phyloP scores from a whole-genome alignment of 2,888 invertebrate species.

The Pristionchus maxplancki region DNA sequence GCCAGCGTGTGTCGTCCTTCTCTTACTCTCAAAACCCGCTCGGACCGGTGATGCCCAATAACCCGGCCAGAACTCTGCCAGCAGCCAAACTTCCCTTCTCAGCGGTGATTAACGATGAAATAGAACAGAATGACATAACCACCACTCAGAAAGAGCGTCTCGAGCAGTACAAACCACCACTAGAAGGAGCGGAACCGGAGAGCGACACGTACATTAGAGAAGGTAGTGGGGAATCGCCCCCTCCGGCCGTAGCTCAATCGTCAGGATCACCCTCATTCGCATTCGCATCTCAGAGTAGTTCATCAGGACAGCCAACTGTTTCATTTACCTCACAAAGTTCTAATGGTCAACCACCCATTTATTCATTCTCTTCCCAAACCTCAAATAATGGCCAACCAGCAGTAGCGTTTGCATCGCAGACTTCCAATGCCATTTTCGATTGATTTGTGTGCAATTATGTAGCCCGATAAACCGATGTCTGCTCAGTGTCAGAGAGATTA shows the following conservation, averaged over 20 bases:
- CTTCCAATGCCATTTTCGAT: constrained; percentile 22
- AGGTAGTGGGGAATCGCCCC: constrained; percentile 2
- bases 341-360: not conserved
- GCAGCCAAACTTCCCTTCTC: constrained; percentile 13
- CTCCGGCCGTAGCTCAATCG: not conserved
- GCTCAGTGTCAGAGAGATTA: not conserved
- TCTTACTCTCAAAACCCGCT: constrained; percentile 45
- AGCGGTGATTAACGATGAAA: not conserved
- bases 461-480: not conserved
- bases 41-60: constrained; percentile 18
- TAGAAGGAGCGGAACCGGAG: not conserved
- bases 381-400: not conserved
- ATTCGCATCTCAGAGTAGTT: not conserved
- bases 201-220: constrained; percentile 39
- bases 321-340: not conserved
- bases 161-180: constrained; percentile 11
- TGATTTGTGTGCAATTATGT: constrained; percentile 9
- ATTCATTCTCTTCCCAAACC: not conserved
- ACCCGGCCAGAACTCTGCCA: not conserved
- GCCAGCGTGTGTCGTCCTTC: constrained; percentile 46
- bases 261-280: constrained; percentile 3
- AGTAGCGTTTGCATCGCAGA: not conserved
- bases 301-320: not conserved
- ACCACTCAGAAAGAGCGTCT: constrained; percentile 37
- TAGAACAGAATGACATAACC: not conserved